Base-by-base conservation (phyloP, 2,113 vertebrate genomes). In the Barbus barbus region DNA sequence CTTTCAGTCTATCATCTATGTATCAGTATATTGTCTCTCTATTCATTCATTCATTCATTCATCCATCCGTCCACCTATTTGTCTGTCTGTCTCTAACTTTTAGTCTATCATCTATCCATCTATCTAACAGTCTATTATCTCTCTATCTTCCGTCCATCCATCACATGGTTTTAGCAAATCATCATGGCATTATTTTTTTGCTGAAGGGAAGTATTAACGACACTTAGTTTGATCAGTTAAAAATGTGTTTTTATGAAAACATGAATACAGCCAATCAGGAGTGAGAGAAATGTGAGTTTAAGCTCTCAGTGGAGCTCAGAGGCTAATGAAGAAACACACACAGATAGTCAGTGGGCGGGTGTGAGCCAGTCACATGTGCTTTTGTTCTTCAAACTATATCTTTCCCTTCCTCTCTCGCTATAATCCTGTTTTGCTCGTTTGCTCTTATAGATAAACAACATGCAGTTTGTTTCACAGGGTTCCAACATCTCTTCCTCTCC, bases 331-430 rank as follows among this genome's bases (percentile, higher is more conserved):
- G 28, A 74, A 38, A 80, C 67, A 81, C 41, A 83, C 26, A 73
- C 31, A 46, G 24, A 82, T 58, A 83, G 44, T 44, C 7, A 61
- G 63, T 56, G 58, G 22, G 44, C 5, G 51, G 41, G 46, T 56
- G 24, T 28, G 26, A 73, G 33, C 5, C 41, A 46, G 73, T 86
- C 87, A 83, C 71, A 84, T 86, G 71, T 31, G 74, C 26, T 61
- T 83, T 83, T 81, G 36, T 83, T 81, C 81, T 61, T 28, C 53
- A 71, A 48, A 31, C 61, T 53, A 31, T 26, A 51, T 61, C 12
- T 51, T 65, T 61, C 44, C 60, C 16, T 14, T 9, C 60, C 13
- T 60, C 73, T 78, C 61, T 63, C 11, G n/a, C 26, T 78, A 9
- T 72, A 61, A 78, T 73, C 56, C 72, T 81, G 78, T 33, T 77